Evolutionary conservation across 2,888 invertebrate genomes (phyloP), one percentile per base, ranked within the genome.

Genomic region (Adelognathus sp.): DNA sequence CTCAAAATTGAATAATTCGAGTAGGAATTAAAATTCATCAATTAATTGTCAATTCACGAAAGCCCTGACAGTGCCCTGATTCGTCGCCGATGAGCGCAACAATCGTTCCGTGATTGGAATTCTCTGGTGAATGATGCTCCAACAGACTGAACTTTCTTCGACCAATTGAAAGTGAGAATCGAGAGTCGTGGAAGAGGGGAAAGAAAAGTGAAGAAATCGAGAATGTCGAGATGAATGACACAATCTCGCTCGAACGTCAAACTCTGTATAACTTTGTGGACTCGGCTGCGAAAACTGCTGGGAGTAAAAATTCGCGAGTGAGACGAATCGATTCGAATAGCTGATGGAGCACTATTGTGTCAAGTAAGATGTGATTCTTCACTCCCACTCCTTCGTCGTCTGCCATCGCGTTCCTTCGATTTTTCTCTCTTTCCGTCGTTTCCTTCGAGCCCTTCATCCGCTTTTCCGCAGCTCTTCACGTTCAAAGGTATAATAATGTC

Each of bases 261-360:
- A 76, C 56, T 76, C 58, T 39, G 27, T n/a, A 44, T 78, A 75
- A 69, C 27, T 71, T 27, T 44, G 33, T 33, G 16, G 33, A 61
- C 63, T 16, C 36, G 7, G n/a, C 14, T 46, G 18, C n/a, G n/a
- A n/a, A 33, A 60, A 67, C 6, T 46, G 44, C 29, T 18, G 70
- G 46, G 52, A 71, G 54, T 14, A 27, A 72, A 74, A 70, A 44
- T 27, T 50, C 50, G 27, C 21, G 54, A 54, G 44, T 64, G 36
- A 60, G 27, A 61, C 33, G 71, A 76, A 77, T 81, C 79, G 72
- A 74, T 79, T 79, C 70, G 70, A 74, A 75, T 76, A 70, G 33
- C 69, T 71, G 75, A 80, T 80, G 56, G 75, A 72, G 79, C 58
- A 33, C 74, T 52, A 77, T 82, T 74, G 79, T 64, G 21, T 27